Conservation (phyloP, 2,797 vertebrate genomes). For the Danio tinwini region DNA sequence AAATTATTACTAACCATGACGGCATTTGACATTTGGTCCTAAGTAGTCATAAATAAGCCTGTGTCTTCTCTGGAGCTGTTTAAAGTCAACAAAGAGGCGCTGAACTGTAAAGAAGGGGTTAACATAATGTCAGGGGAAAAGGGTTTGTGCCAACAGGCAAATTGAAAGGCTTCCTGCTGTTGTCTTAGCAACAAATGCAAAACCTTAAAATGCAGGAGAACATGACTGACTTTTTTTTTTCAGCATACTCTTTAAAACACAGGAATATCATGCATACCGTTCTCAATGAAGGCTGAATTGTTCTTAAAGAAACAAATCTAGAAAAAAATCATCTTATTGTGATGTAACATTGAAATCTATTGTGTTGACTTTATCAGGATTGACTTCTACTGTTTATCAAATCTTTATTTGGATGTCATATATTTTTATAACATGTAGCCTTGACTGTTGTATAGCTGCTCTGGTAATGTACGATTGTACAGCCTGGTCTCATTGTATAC, state of each 20-base stretch:
- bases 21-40: constrained; percentile 29
- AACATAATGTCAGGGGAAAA: constrained; percentile 12
- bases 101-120: constrained; percentile 32
- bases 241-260: constrained; percentile 16
- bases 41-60: not conserved
- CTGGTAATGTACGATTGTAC: not conserved
- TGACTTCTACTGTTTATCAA: not conserved
- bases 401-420: not conserved
- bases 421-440: not conserved
- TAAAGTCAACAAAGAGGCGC: not conserved
- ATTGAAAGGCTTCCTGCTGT: constrained; percentile 37
- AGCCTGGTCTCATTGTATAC: too few species aligned
- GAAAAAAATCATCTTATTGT: constrained; percentile 5
- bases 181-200: constrained; percentile 54
- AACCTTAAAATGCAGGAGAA: constrained; percentile 18
- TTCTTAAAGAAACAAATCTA: not conserved
- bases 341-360: constrained; percentile 10
- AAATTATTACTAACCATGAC: not conserved
- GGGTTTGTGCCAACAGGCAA: constrained; percentile 24
- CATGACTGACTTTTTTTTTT: constrained; percentile 23
- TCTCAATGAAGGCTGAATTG: not conserved
- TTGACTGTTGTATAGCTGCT: not conserved
- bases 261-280: constrained; percentile 6
- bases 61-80: constrained; percentile 14
- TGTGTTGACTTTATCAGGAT: not conserved